These are phyloP conservation scores for Drosophila koepferae DNA, from an alignment of 2,888 invertebrate species.

Conservation along the genomic window DNA sequence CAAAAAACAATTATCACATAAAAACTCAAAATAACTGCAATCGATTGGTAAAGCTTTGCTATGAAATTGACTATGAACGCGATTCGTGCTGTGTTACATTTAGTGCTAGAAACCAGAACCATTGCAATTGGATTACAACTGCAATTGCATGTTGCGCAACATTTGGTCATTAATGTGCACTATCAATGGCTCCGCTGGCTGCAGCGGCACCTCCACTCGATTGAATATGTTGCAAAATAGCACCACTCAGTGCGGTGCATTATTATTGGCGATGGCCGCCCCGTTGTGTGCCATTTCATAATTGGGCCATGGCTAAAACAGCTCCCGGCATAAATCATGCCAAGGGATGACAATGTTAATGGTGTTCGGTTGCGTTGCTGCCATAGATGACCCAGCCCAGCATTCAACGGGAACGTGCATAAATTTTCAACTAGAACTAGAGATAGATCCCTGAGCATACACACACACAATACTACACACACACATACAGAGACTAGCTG, in stretches of 20 bases:
- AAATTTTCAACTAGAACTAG: constrained; percentile 2
- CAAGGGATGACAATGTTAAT: constrained; percentile 57
- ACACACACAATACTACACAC: not conserved
- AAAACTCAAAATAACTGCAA: not conserved
- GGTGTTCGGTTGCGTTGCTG: constrained; percentile 19
- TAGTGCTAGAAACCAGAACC: constrained; percentile 16
- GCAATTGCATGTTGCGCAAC: constrained; percentile 42
- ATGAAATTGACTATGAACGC: constrained; percentile 45
- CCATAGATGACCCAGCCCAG: constrained; percentile 36
- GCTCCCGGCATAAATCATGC: constrained; percentile 57
- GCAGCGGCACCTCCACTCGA: constrained; percentile 12
- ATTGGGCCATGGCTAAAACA: constrained; percentile 64
- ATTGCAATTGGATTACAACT: constrained; percentile 32
- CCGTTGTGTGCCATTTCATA: constrained; percentile 31
- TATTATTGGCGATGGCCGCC: constrained; percentile 19
- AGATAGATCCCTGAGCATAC: not conserved
- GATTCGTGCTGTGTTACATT: constrained; percentile 31
- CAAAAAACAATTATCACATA: not conserved
- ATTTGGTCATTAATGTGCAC: constrained; percentile 37
- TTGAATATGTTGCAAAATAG: constrained; percentile 35
- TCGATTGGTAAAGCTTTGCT: not conserved
- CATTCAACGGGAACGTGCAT: constrained; percentile 8
- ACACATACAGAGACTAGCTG: not conserved
- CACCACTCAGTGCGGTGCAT: constrained; percentile 26
- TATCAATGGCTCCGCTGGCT: constrained; percentile 28